Base-by-base conservation (phyloP, 2,888 invertebrate genomes). In the Tanytarsus gracilentus region DNA sequence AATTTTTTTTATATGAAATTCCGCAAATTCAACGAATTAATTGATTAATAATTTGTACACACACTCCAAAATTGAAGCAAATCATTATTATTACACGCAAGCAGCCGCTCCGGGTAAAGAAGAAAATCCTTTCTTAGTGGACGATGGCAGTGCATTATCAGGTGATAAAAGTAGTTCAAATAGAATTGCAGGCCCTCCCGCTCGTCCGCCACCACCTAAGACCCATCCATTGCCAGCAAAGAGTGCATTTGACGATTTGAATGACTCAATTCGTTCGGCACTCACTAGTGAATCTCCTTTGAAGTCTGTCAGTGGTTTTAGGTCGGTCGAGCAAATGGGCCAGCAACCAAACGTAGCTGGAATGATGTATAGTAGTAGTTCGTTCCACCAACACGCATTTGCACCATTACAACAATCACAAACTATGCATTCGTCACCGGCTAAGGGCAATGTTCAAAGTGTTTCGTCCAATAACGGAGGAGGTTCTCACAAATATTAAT, bases 171-270 rank as follows among this genome's bases (percentile, higher is more conserved):
- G 29, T 59, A 29, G 26, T 59, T 36, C 29, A 25, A 25, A 29
- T 50, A 49, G 59, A 27, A 18, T 18, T 26, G 29, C 44, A 14
- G 61, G 56, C 21, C 64, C 73, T 67, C 75, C 73, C 66, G 73
- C 71, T 62, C 73, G 73, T 66, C 73, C 73, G 69, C 75, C 74
- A 64, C 74, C 74, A 66, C 74, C 71, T 66, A 73, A 72, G 66
- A 67, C 68, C 62, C 66, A 66, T 63, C 11, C 66, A 69, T 77
- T 67, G 66, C 77, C 69, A 65, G 70, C 68, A 65, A 83, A 82
- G 67, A 82, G 81, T 65, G 83, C 83, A 30, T 79, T 83, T 70
- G 83, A 83, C 68, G 83, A 83, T 67, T 77, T 84, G 64, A 83
- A 83, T 68, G 82, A 83, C 68, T 81, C 78, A 61, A 83, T 84